Evolutionary conservation across 2,888 invertebrate genomes (phyloP).

Genomic region (Lasioglossum figueresi): DNA sequence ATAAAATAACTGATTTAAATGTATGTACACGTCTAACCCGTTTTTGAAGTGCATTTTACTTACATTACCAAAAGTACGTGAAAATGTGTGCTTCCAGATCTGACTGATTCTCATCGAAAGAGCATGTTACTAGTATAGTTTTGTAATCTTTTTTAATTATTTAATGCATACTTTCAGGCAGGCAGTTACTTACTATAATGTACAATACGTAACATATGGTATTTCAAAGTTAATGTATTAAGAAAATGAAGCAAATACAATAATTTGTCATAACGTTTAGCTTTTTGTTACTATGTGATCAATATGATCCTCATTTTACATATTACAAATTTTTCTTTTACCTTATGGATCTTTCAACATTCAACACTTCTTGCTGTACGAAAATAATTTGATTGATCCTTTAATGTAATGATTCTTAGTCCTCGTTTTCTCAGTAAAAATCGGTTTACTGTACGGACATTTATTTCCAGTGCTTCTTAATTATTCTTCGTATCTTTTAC

Average conservation of each 20-base stretch:
- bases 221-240: conserved; percentile 40
- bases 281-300: not conserved
- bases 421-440: not conserved
- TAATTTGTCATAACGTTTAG: conserved; percentile 42
- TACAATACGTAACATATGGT: conserved; percentile 32
- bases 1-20: conserved; percentile 15
- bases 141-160: conserved; percentile 40
- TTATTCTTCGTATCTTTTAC: not conserved
- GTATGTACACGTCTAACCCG: conserved; percentile 9
- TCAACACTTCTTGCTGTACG: not conserved
- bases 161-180: conserved; percentile 40
- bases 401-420: not conserved
- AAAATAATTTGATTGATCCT: conserved; percentile 12
- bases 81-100: conserved; percentile 44
- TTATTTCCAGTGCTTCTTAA: not conserved
- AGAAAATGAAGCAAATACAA: conserved; percentile 47
- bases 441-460: not conserved
- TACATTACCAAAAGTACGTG: conserved; percentile 28
- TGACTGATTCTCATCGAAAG: conserved; percentile 33
- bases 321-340: not conserved
- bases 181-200: conserved; percentile 48
- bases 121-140: conserved; percentile 41
- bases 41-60: conserved; percentile 30
- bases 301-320: not conserved
- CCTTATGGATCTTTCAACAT: not conserved